Evolutionary conservation across 2,797 vertebrate species (phyloP).

Genomic region (Ceryle rudis): DNA sequence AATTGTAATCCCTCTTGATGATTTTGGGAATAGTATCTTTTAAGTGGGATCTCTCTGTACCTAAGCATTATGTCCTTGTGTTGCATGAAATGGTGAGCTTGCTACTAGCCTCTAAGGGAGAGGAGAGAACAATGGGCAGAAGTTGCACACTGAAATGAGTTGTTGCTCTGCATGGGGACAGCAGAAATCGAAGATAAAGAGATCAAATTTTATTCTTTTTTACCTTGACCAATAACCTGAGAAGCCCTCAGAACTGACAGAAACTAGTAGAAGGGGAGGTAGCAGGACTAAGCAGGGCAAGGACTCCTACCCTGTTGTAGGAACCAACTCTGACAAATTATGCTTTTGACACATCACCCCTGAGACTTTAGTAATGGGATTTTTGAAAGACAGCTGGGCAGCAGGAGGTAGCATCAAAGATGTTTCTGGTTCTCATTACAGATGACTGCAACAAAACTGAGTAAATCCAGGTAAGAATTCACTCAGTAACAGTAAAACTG

Average conservation of each 20-base stretch:
- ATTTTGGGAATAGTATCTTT: background rate
- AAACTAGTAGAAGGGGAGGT: background rate
- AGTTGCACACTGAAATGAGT: background rate
- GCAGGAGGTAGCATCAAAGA: background rate
- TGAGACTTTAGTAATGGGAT: background rate
- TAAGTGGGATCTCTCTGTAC: background rate
- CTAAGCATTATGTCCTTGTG: background rate
- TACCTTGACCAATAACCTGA: background rate
- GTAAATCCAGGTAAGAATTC: background rate
- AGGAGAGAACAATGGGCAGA: background rate
- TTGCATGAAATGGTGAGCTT: background rate
- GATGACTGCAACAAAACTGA: background rate
- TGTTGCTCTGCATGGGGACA: background rate
- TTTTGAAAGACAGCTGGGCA: background rate
- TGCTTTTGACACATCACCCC: background rate
- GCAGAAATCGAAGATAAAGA: background rate
- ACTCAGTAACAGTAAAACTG: background rate
- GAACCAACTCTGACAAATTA: background rate
- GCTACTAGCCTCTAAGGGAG: background rate
- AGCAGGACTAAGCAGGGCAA: background rate
- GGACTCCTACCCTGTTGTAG: background rate
- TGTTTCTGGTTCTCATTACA: background rate
- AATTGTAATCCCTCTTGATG: background rate
- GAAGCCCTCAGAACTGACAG: background rate
- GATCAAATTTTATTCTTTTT: background rate